phyloP scores from a whole-genome alignment of 1,140 invertebrate genomes.

The Diorhabda carinulata region DNA sequence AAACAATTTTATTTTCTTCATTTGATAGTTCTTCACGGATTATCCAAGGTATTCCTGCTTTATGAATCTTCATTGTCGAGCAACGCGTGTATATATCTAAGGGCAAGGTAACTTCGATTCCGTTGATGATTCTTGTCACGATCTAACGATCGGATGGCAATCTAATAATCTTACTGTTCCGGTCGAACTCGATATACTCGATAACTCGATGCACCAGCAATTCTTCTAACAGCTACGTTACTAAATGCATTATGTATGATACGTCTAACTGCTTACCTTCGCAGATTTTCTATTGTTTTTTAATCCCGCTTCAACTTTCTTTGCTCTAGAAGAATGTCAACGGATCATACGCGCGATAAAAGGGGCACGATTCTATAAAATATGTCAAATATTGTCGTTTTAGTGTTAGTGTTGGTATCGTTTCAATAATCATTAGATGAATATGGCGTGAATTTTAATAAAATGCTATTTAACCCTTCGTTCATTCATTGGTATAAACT shows the following conservation, averaged over 20 bases:
- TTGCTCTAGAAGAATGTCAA: conserved; percentile 19
- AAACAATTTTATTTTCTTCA: too few species aligned
- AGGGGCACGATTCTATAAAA: too few species aligned
- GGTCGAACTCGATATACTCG: conserved; percentile 26
- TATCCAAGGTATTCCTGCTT: too few species aligned
- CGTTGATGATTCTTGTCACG: conserved; percentile 38
- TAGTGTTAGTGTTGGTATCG: too few species aligned
- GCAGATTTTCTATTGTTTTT: conserved; percentile 37
- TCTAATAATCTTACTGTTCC: conserved; percentile 43
- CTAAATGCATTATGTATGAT: conserved; percentile 37
- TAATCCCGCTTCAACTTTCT: conserved; percentile 17
- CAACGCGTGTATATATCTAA: conserved; percentile 17
- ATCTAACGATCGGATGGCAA: conserved; percentile 38
- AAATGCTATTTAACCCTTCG: too few species aligned
- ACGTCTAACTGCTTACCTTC: conserved; percentile 13
- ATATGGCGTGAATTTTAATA: too few species aligned
- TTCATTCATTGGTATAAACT: too few species aligned
- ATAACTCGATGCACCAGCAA: conserved; percentile 28
- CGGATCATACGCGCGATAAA: not conserved
- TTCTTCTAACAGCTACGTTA: conserved; percentile 33
- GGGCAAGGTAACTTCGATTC: conserved; percentile 33
- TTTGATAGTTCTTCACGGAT: too few species aligned
- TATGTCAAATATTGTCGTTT: too few species aligned
- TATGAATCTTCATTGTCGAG: conserved; percentile 7
- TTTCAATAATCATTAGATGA: too few species aligned